Conservation (phyloP, 2,888 invertebrate species). For the Penaeus monodon region DNA sequence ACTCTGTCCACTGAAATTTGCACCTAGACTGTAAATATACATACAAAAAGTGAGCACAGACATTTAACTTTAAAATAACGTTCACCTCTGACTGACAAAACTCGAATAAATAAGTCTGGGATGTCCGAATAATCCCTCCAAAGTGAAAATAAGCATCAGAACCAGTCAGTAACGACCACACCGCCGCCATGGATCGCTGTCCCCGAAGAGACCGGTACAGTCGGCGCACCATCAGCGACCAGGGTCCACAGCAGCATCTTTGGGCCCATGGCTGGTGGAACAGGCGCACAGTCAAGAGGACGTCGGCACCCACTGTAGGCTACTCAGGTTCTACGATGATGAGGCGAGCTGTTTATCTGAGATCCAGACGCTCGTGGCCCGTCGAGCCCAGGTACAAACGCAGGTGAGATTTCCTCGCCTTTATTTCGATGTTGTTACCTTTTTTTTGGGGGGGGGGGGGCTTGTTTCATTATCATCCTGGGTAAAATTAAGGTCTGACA, state of each 20-base stretch:
- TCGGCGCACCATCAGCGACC: constrained; percentile 61
- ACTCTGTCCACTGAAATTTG: too few relatives aligned
- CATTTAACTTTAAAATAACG: too few relatives aligned
- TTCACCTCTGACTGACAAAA: too few relatives aligned
- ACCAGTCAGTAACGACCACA: neutral
- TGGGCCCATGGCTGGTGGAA: constrained; percentile 74
- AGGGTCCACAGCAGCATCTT: constrained; percentile 71
- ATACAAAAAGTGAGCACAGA: too few relatives aligned
- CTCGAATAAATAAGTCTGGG: too few relatives aligned
- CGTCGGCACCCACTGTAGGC: constrained; percentile 75
- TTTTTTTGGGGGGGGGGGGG: too few relatives aligned
- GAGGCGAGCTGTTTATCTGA: constrained; percentile 74
- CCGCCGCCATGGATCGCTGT: constrained; percentile 31
- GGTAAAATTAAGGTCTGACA: too few relatives aligned
- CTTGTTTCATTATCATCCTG: too few relatives aligned
- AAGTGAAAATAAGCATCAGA: neutral
- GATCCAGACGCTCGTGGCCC: constrained; percentile 82
- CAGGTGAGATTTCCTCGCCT: constrained; percentile 12
- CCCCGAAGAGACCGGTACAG: constrained; percentile 51
- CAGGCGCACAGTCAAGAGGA: constrained; percentile 77
- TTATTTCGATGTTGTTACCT: too few relatives aligned
- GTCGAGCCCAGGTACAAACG: constrained; percentile 75
- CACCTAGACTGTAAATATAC: too few relatives aligned
- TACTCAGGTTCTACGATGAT: constrained; percentile 70
- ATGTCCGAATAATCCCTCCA: neutral